Evolutionary conservation across 1,140 invertebrate genomes (phyloP), one percentile per base, ranked within the genome.

Genomic region (Tetramorium simillimum): DNA sequence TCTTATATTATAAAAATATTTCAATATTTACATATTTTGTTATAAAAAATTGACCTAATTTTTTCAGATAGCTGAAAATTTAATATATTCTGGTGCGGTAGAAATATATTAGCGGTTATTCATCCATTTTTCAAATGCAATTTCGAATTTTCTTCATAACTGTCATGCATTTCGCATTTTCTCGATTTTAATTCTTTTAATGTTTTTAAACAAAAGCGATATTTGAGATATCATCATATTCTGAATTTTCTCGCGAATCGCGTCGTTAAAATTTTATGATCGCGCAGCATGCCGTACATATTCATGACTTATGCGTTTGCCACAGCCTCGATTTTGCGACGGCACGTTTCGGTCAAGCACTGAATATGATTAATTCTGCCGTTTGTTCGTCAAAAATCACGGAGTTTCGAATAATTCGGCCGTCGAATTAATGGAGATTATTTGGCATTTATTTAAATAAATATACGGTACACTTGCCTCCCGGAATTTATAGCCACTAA

Each of bases 311-410:
- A 84, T 60, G 80, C 80, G 80, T 82, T 73, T 46, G 24, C 51
- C 40, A 37, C 40, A 53, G 80, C 51, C 37, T 73, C 80, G 28
- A 73, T 84, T 81, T 84, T 84, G 80, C 80, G 40, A 75, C 69
- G 69, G 37, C 69, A 84, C 69, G 80, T 84, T 84, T 75, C 80
- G 53, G 69, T 75, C 80, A 75, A 84, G 80, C 80, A 84, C 40
- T n/a, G 69, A 60, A 60, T 75, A 12, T 75, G 80, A 84, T 84
- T 73, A 60, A 84, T 75, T 49, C 69, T 56, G 49, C 33, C 63
- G 80, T 73, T 73, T 56, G 80, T 84, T 75, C 69, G 69, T 82
- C 78, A 82, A 82, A 75, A 84, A 84, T 84, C 69, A 84, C 40
- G 69, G 40, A 60, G 40, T 75, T 84, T 37, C 53, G 28, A 46